Evolutionary conservation across 2,113 vertebrate species (phyloP), one percentile per base, ranked within the genome.

Genomic region (Aphyosemion australe): DNA sequence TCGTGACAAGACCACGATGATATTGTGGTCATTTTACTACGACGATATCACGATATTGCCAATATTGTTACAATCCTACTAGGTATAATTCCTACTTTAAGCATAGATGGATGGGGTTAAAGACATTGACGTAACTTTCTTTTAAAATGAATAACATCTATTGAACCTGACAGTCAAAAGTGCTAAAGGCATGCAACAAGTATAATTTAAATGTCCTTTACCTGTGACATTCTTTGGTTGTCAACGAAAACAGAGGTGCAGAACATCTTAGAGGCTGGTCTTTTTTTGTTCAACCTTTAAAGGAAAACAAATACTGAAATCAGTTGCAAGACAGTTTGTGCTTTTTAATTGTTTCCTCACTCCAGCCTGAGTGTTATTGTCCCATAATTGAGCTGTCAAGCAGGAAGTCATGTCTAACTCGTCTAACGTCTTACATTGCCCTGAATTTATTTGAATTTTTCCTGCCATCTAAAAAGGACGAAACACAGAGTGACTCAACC

Each of bases 391-490:
- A 76, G 34, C 58, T 41, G 43, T 42, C 53, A 52, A 31, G n/a
- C 15, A 49, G 19, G n/a, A 32, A 62, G 50, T 48, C 32, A 18
- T 19, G 8, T 60, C 37, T 62, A 41, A 18, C 9, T 53, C 6
- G 37, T 41, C 58, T 1, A 4, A 21, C 46, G 37, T 55, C 21
- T 49, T 19, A 32, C 54, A 19, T 19, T 49, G 51, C 15, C 34
- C 20, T 0, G 15, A 59, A 71, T 63, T 53, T 13, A 79, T 58
- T 86, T 19, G 43, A 78, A 65, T 64, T 61, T 51, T 61, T 51
- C 48, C 41, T 32, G 61, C 52, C 58, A 37, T 56, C 50, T 8
- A 4, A 31, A 54, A 51, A 61, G 16, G 60, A 14, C 2, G 3
- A 26, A 39, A 63, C 61, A 42, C 4, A 0, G 39, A 46, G 66